A percentile compares a stretch with the other conserved stretches of the same genome.
phyloP scores from a whole-genome alignment of 2,113 vertebrate genomes.

The Cygnus atratus region DNA sequence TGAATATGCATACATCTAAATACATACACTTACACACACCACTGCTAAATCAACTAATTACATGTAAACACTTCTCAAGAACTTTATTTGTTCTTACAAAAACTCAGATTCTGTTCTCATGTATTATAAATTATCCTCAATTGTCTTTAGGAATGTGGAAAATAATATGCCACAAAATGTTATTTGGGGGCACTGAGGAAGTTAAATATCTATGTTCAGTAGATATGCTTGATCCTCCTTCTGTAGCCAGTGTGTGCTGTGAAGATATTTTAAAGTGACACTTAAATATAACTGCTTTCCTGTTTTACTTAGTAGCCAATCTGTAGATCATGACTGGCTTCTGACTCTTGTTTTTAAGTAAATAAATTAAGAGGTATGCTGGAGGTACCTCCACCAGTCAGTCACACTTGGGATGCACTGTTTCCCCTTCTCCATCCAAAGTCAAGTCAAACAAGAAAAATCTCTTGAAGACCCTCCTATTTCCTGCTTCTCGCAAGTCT shows the following conservation, averaged over 20 bases:
- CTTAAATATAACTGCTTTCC: neutral
- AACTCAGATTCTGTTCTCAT: conserved; percentile 15
- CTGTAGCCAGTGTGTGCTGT: neutral
- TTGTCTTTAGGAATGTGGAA: conserved; percentile 38
- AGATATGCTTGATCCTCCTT: neutral
- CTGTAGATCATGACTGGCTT: neutral
- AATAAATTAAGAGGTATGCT: neutral
- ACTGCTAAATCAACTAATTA: neutral
- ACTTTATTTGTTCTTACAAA: neutral
- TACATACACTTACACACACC: neutral
- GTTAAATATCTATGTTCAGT: neutral
- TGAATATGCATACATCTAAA: neutral
- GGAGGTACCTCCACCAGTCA: neutral
- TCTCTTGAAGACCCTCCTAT: neutral
- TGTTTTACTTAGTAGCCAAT: neutral
- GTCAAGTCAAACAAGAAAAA: neutral
- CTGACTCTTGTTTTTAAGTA: neutral
- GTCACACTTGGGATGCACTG: neutral
- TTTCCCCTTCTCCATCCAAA: neutral
- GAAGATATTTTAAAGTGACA: neutral
- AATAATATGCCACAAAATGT: neutral
- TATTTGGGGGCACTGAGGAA: neutral
- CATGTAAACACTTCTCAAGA: neutral
- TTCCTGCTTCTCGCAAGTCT: neutral
- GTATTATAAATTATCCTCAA: neutral